Conservation (phyloP, 30 jellyfish, hydroid and myxozoan species). For the Cassiopea andromeda region DNA sequence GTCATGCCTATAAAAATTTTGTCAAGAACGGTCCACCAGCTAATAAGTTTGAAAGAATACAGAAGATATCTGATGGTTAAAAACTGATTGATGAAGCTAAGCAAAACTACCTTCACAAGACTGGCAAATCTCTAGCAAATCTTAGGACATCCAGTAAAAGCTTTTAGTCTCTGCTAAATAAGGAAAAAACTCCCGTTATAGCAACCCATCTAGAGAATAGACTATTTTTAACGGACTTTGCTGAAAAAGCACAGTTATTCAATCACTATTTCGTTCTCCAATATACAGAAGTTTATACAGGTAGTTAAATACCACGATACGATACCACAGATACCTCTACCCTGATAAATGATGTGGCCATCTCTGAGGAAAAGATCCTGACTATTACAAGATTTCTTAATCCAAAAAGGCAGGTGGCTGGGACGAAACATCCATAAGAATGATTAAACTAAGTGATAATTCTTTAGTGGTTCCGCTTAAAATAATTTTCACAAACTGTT, state of each 20-base stretch:
- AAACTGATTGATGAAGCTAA: too few species aligned
- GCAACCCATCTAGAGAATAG: too few species aligned
- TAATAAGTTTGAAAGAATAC: too few species aligned
- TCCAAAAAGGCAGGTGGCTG: not conserved
- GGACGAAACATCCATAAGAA: not conserved
- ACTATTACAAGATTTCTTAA: not conserved
- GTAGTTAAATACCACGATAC: not conserved
- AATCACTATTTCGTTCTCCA: conserved; percentile 52
- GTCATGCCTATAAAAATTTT: too few species aligned
- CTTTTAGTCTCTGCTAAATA: too few species aligned
- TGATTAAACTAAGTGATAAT: not conserved
- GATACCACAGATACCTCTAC: not conserved
- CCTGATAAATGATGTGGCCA: not conserved
- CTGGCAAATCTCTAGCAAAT: too few species aligned
- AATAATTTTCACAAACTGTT: not conserved
- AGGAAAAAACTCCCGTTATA: too few species aligned
- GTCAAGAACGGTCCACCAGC: too few species aligned
- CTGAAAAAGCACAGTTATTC: not conserved
- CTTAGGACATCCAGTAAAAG: too few species aligned
- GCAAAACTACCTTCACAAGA: too few species aligned
- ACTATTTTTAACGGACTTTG: too few species aligned
- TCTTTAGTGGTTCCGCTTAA: not conserved
- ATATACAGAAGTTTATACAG: not conserved
- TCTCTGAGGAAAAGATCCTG: not conserved
- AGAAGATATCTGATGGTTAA: too few species aligned